phyloP scores from a whole-genome alignment of 2,113 vertebrate species.

The Heptranchias perlo region DNA sequence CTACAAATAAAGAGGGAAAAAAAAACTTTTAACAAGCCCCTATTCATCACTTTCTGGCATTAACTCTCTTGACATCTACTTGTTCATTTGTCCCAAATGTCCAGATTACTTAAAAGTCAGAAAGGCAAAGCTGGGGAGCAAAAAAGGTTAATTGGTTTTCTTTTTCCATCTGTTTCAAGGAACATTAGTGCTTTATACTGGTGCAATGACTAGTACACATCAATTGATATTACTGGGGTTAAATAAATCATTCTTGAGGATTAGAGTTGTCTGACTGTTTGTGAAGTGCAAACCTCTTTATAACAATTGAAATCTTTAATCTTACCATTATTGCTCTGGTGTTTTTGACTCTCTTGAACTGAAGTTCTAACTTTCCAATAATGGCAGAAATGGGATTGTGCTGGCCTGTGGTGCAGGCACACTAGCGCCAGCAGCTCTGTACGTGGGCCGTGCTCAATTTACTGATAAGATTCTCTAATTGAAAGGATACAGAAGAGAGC shows the following conservation, averaged over 20 bases:
- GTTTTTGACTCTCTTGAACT: not conserved
- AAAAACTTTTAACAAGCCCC: not conserved
- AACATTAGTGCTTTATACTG: not conserved
- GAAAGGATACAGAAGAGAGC: not conserved
- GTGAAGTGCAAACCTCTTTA: not conserved
- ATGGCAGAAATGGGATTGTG: not conserved
- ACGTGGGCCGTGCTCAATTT: not conserved
- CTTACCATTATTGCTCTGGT: not conserved
- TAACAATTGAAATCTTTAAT: not conserved
- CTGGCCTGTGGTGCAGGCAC: not conserved
- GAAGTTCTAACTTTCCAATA: not conserved
- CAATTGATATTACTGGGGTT: not conserved
- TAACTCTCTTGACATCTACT: not conserved
- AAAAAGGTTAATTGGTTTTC: not conserved
- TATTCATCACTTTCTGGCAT: not conserved
- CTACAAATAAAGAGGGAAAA: not conserved
- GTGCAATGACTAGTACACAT: not conserved
- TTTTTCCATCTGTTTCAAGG: not conserved
- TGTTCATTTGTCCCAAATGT: not conserved
- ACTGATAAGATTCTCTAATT: not conserved
- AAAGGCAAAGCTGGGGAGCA: not conserved
- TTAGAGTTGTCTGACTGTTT: not conserved
- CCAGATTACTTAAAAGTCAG: not conserved
- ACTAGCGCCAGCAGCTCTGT: not conserved
- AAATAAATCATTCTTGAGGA: not conserved